Evolutionary conservation across 2,797 vertebrate genomes (phyloP).

Genomic region (Micropoecilia bifurca): DNA sequence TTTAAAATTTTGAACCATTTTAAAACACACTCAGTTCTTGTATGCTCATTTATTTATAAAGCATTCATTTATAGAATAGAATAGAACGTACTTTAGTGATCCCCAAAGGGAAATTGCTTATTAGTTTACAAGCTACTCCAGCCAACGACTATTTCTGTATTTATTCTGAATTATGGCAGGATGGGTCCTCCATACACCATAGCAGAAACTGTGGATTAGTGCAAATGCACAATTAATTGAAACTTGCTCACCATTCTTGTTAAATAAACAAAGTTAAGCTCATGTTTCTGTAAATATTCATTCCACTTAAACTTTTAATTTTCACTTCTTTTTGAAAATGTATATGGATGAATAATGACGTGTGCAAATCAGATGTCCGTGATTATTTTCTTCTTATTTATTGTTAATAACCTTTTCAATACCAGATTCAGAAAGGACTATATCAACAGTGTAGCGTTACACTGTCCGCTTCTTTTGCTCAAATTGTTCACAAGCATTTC

Average conservation of each 20-base stretch:
- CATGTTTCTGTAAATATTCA: not conserved
- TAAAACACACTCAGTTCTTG: too few relatives aligned
- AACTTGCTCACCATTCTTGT: not conserved
- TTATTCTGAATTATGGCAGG: too few relatives aligned
- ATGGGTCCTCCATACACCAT: too few relatives aligned
- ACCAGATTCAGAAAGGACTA: not conserved
- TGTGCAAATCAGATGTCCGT: not conserved
- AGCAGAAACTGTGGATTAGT: not conserved
- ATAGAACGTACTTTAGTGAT: too few relatives aligned
- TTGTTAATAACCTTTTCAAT: not conserved
- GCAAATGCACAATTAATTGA: not conserved
- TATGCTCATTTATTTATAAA: too few relatives aligned
- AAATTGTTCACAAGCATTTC: conserved; percentile 11
- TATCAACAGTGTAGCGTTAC: not conserved
- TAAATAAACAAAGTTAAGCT: not conserved
- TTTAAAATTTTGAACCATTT: too few relatives aligned
- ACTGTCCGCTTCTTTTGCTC: not conserved
- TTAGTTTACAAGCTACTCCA: too few relatives aligned
- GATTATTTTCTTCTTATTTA: not conserved
- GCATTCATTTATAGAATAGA: too few relatives aligned
- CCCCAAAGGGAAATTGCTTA: too few relatives aligned
- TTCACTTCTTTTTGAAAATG: not conserved
- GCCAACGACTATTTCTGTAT: too few relatives aligned
- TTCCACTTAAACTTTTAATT: not conserved
- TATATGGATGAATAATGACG: not conserved